phyloP scores from a whole-genome alignment of 2,888 invertebrate species.

The Acheta domesticus region DNA sequence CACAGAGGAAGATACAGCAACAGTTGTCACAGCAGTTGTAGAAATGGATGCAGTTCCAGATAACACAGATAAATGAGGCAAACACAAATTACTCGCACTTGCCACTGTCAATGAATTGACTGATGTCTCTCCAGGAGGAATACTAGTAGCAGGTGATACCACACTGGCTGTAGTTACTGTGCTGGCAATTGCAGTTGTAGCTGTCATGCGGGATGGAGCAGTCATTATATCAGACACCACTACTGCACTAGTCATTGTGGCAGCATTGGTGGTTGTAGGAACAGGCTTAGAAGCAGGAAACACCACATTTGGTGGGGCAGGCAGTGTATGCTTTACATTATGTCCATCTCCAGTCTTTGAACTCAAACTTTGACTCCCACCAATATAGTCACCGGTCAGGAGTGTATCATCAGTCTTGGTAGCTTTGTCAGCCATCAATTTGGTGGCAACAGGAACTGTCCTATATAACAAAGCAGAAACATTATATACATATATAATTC shows the following conservation, averaged over 20 bases:
- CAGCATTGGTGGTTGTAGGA: slow-evolving; percentile 52
- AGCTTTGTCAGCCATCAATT: slow-evolving; percentile 63
- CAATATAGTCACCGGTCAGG: slow-evolving; percentile 41
- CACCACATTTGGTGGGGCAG: slow-evolving; percentile 23
- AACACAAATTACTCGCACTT: background rate
- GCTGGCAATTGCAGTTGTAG: slow-evolving; percentile 31
- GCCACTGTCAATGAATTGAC: background rate
- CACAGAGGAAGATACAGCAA: background rate
- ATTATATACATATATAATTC: background rate
- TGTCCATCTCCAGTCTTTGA: slow-evolving; percentile 25
- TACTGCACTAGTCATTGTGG: slow-evolving; percentile 54
- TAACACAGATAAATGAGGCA: background rate
- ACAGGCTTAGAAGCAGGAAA: slow-evolving; percentile 32
- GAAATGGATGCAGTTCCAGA: background rate
- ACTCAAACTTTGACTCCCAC: slow-evolving; percentile 33
- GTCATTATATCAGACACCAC: slow-evolving; percentile 39
- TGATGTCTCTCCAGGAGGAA: background rate
- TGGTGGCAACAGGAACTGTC: slow-evolving; percentile 47
- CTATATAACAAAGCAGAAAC: slow-evolving; percentile 38
- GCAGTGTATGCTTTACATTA: background rate
- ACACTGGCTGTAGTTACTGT: slow-evolving; percentile 30
- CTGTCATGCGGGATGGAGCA: slow-evolving; percentile 30
- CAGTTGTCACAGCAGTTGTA: background rate
- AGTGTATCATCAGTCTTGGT: slow-evolving; percentile 62
- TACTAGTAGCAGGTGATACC: background rate